Evolutionary conservation across 1,140 invertebrate species (phyloP).

Genomic region (Cotesia glomerata): DNA sequence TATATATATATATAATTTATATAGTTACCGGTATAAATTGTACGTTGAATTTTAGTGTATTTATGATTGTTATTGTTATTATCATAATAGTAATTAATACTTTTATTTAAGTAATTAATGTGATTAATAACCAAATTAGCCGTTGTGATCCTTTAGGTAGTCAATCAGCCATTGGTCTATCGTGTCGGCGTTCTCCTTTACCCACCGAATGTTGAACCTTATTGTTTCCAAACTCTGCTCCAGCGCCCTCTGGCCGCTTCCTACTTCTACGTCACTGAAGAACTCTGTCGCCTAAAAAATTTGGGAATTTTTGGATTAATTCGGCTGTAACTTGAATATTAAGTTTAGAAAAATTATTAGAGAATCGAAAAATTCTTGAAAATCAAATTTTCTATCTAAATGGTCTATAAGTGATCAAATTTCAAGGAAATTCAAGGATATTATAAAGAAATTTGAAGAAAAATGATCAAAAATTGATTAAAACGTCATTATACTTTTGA

Average conservation of each 20-base stretch:
- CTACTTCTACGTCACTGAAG: conserved; percentile 72
- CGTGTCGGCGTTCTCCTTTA: conserved; percentile 69
- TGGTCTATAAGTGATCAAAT: no score
- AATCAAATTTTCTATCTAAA: not conserved
- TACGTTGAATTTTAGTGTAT: no score
- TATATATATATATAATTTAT: no score
- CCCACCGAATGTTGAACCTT: conserved; percentile 79
- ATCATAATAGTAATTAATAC: not conserved
- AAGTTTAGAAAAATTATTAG: not conserved
- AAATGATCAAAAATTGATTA: no score
- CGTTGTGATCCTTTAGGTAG: conserved; percentile 46
- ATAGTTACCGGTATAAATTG: no score
- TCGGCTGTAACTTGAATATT: not conserved
- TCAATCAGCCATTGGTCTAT: conserved; percentile 69
- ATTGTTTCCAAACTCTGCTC: conserved; percentile 80
- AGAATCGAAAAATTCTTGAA: not conserved
- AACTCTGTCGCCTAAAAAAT: conserved; percentile 70
- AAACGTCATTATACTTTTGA: no score
- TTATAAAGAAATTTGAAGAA: no score
- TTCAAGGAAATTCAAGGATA: no score
- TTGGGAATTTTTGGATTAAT: not conserved
- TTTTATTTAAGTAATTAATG: not conserved
- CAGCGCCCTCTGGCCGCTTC: conserved; percentile 71
- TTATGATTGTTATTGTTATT: no score
- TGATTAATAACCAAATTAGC: not conserved